Base-by-base conservation (phyloP, 2,888 invertebrate genomes). In the Sinotaia quadrata region DNA sequence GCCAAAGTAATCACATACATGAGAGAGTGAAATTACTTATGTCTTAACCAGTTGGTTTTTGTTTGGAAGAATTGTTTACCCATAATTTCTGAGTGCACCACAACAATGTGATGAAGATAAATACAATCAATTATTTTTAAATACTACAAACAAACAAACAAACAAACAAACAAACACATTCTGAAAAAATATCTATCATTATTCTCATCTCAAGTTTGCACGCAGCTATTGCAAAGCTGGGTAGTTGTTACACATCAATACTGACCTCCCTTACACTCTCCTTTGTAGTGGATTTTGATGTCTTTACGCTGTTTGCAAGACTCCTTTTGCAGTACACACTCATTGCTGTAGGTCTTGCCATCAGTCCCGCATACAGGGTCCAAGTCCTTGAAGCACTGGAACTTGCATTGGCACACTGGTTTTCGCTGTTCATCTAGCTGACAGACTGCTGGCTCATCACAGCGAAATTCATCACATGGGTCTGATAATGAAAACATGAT, bases 291-390 rank as follows among this genome's bases (percentile, higher is more conserved):
- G 75, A 94, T 93, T 73, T 93, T 91, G 44, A 86, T 79, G 74
- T 92, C 92, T 80, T 93, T 92, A 80, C 93, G 80, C 29, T 92
- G 91, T 66, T 93, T 91, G 89, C 93, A 97, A 82, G 95, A 95
- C 89, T 96, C 96, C 89, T 95, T 94, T 85, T 94, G 93, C 81
- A 97, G 89, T 91, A 96, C 94, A 88, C 97, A 97, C 79, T 93
- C 93, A 89, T 97, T 97, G 84, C 95, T 94, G 91, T 97, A 97
- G 0, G 96, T 96, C 91, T 93, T 94, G 72, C 92, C 92, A 85
- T 97, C 96, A 2, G 94, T 94, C n/a, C 95, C 97, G 87, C 97
- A 97, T 7, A 96, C 94, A 0, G 96, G 89, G 93, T 95, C 72
- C 51, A 86, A 78, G 33, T 78, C 79, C 5, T 75, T 75, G 4